These are phyloP conservation scores for Oxyura jamaicensis DNA, from an alignment of 2,113 vertebrate genomes.

Conservation along the genomic window DNA sequence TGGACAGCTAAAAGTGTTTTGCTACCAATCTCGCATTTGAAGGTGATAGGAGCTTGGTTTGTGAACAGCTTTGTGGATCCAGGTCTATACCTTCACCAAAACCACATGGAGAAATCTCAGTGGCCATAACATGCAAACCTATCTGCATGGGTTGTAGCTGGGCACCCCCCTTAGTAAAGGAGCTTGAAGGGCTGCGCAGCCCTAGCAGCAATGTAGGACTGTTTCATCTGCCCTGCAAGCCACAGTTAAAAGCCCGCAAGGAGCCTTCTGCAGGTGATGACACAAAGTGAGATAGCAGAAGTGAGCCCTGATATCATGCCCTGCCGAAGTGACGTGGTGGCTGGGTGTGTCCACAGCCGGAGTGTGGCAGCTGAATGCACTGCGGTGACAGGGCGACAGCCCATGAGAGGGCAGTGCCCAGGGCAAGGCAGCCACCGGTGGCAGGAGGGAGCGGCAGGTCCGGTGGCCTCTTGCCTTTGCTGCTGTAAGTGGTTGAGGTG, in stretches of 20 bases:
- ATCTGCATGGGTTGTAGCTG: constrained; percentile 7
- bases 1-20: not conserved
- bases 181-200: not conserved
- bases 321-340: not conserved
- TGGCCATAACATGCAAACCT: constrained; percentile 51
- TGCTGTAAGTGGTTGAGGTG: not conserved
- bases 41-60: not conserved
- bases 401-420: not conserved
- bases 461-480: not conserved
- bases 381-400: not conserved
- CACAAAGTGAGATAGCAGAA: not conserved
- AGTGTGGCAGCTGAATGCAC: not conserved
- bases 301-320: not conserved
- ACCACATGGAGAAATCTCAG: not conserved
- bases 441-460: not conserved
- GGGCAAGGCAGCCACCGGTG: not conserved
- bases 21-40: not conserved
- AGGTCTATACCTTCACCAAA: not conserved
- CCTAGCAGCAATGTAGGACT: not conserved
- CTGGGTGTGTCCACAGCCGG: not conserved
- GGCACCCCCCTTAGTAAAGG: constrained; percentile 1
- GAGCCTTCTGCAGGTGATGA: not conserved
- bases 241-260: not conserved
- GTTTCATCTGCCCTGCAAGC: not conserved
- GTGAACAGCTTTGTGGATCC: not conserved